A percentile compares a stretch with the other conserved stretches of the same genome.
These are phyloP conservation scores for Ciconia maguari DNA, from an alignment of 2,113 vertebrate species.

Conservation along the genomic window DNA sequence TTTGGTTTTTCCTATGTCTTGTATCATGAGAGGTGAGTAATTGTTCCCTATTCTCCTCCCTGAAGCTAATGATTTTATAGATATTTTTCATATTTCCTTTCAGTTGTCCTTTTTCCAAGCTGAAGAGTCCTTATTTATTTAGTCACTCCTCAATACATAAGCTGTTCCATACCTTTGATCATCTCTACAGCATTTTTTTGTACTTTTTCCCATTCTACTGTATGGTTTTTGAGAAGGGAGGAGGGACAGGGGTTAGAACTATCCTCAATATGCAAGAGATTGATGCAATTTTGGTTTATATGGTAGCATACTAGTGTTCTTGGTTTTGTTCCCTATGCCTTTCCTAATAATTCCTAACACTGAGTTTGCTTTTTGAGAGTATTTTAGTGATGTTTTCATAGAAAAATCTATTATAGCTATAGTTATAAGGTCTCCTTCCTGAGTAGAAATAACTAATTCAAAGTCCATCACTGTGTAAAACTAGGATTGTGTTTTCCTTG, in stretches of 20 bases:
- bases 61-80: not conserved
- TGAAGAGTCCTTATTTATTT: not conserved
- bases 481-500: not conserved
- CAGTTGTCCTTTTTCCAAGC: not conserved
- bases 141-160: not conserved
- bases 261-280: not conserved
- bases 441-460: not conserved
- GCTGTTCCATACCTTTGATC: not conserved
- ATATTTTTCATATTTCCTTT: not conserved
- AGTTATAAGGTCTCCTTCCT: not conserved
- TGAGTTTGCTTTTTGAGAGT: not conserved
- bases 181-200: not conserved
- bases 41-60: not conserved
- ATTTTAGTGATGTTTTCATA: not conserved
- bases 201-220: not conserved
- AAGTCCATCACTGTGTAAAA: not conserved
- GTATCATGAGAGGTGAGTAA: not conserved
- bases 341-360: not conserved
- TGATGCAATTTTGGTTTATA: not conserved
- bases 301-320: not conserved
- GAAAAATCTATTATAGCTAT: not conserved
- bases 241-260: not conserved
- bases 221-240: not conserved
- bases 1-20: not conserved
- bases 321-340: not conserved